phyloP scores from a whole-genome alignment of 2,888 invertebrate species.

The Eristalis arbustorum region DNA sequence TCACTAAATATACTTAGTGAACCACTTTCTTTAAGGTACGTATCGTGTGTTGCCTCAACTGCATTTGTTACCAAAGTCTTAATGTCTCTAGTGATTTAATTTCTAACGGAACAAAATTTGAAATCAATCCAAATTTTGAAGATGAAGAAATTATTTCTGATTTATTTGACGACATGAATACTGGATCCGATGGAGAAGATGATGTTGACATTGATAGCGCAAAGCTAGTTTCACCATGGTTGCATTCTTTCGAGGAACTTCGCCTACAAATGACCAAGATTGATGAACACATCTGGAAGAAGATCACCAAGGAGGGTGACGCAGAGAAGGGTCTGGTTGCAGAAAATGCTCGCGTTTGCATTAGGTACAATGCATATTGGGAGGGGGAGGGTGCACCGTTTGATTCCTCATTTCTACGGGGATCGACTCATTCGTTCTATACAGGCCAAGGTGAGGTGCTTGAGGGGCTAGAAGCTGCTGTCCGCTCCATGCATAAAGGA shows the following conservation, averaged over 20 bases:
- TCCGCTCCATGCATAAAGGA: slow-evolving; percentile 88
- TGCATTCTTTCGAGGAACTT: slow-evolving; percentile 75
- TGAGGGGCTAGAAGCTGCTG: slow-evolving; percentile 86
- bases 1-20: slow-evolving; percentile 70
- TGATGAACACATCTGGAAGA: slow-evolving; percentile 74
- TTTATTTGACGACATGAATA: slow-evolving; percentile 73
- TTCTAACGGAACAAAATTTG: slow-evolving; percentile 75
- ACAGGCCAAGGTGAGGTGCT: slow-evolving; percentile 78
- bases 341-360: slow-evolving; percentile 75
- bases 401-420: slow-evolving; percentile 78
- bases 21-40: slow-evolving; percentile 74
- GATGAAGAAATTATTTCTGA: slow-evolving; percentile 72
- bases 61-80: neutral
- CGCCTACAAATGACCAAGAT: slow-evolving; percentile 75
- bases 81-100: slow-evolving; percentile 73
- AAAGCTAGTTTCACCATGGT: slow-evolving; percentile 77
- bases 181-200: slow-evolving; percentile 73
- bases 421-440: slow-evolving; percentile 75
- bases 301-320: slow-evolving; percentile 73
- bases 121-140: slow-evolving; percentile 76
- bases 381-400: slow-evolving; percentile 77
- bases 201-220: slow-evolving; percentile 62
- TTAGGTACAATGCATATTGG: slow-evolving; percentile 79
- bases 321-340: slow-evolving; percentile 72
- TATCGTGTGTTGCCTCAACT: neutral